phyloP scores from a whole-genome alignment of 2,113 vertebrate species.

The Rhineura floridana region DNA sequence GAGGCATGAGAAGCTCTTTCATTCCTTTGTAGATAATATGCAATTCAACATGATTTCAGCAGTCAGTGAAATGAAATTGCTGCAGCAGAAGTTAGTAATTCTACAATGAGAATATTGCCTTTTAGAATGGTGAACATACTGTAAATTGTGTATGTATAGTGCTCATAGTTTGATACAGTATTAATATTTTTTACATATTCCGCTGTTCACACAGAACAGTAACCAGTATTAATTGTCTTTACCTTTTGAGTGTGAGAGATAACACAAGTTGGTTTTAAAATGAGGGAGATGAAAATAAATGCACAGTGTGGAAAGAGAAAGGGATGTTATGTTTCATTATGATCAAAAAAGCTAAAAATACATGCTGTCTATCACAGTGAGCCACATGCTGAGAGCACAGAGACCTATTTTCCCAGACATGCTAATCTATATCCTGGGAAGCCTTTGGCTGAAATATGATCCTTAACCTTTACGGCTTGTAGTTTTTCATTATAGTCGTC shows the following conservation, averaged over 20 bases:
- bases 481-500: background rate
- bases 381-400: background rate
- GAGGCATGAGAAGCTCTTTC: background rate
- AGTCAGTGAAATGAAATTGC: background rate
- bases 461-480: background rate
- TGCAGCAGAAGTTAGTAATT: background rate
- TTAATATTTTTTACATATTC: background rate
- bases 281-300: background rate
- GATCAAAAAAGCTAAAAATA: constrained; percentile 8
- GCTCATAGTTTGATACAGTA: background rate
- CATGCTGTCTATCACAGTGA: background rate
- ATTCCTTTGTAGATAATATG: background rate
- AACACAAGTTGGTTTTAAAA: background rate
- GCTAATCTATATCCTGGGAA: background rate
- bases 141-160: background rate
- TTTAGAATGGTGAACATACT: background rate
- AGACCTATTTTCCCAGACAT: background rate
- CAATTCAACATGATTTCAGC: background rate
- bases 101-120: background rate
- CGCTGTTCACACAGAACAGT: background rate
- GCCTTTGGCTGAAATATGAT: background rate
- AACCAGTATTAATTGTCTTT: background rate
- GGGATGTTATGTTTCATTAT: constrained; percentile 5
- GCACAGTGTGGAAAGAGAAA: constrained; percentile 3
- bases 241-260: background rate